Evolutionary conservation across 2,888 invertebrate species (phyloP).

Genomic region (Cheilosia urbana): DNA sequence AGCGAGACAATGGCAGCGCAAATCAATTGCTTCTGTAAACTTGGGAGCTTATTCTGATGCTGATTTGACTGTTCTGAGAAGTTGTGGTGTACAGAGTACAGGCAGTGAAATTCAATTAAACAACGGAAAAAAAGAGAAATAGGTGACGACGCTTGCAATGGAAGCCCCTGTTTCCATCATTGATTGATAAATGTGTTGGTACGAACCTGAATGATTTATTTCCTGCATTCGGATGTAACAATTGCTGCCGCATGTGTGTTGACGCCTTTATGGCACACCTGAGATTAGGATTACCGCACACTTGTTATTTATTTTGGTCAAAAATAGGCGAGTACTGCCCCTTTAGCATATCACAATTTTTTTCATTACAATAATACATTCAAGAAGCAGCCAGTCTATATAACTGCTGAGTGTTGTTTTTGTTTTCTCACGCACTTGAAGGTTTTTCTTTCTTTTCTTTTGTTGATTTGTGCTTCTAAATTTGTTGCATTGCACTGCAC

Average conservation of each 20-base stretch:
- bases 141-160: conserved; percentile 33
- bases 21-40: conserved; percentile 48
- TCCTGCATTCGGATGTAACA: conserved; percentile 60
- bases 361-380: conserved; percentile 57
- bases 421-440: conserved; percentile 65
- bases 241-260: conserved; percentile 19
- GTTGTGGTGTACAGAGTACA: conserved; percentile 9
- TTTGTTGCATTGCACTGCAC: conserved; percentile 6
- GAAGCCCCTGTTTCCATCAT: conserved; percentile 23
- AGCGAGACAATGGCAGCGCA: conserved; percentile 65
- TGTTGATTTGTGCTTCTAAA: conserved; percentile 2
- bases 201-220: conserved; percentile 63
- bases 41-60: conserved; percentile 6
- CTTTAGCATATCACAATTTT: conserved; percentile 33
- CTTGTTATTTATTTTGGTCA: conserved; percentile 37
- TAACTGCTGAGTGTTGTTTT: conserved; percentile 59
- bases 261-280: conserved; percentile 15
- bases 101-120: conserved; percentile 35
- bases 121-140: conserved; percentile 1
- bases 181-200: conserved; percentile 14
- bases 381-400: conserved; percentile 19
- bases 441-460: conserved; percentile 32
- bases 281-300: conserved; percentile 9
- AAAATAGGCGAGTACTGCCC: conserved; percentile 26
- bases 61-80: not conserved